Conservation (phyloP, 2,113 vertebrate species). For the Perca schrenkii region DNA sequence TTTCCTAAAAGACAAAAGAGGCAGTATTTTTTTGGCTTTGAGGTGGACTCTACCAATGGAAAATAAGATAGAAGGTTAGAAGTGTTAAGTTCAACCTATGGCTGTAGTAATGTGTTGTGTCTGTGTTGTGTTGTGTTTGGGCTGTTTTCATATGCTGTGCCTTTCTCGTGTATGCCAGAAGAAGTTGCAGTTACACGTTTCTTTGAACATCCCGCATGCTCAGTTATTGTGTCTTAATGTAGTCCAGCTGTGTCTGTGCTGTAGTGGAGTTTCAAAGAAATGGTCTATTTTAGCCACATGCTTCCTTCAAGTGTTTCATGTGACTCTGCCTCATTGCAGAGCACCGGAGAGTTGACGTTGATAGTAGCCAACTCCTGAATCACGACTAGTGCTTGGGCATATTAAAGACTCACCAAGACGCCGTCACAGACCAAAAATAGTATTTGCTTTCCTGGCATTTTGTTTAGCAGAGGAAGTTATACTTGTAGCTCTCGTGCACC, state of each 20-base stretch:
- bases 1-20: conserved; percentile 82
- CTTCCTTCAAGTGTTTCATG: conserved; percentile 58
- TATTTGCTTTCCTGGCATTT: not conserved
- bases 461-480: not conserved
- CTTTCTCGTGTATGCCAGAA: conserved; percentile 45
- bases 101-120: conserved; percentile 71
- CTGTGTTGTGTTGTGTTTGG: conserved; percentile 50
- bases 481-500: not conserved
- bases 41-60: conserved; percentile 83
- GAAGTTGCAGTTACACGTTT: conserved; percentile 72
- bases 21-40: conserved; percentile 67
- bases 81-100: conserved; percentile 73
- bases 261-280: conserved; percentile 42
- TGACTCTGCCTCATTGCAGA: conserved; percentile 68
- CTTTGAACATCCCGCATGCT: conserved; percentile 43
- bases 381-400: conserved; percentile 44
- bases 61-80: conserved; percentile 89
- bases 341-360: conserved; percentile 55
- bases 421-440: not conserved
- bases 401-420: conserved; percentile 17
- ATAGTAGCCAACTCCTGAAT: conserved; percentile 69
- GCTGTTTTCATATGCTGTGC: conserved; percentile 45
- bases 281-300: conserved; percentile 42
- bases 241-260: conserved; percentile 16
- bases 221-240: conserved; percentile 31